These are phyloP conservation scores for Tenthredo scrophulariae DNA, from an alignment of 2,888 invertebrate genomes.

Conservation along the genomic window DNA sequence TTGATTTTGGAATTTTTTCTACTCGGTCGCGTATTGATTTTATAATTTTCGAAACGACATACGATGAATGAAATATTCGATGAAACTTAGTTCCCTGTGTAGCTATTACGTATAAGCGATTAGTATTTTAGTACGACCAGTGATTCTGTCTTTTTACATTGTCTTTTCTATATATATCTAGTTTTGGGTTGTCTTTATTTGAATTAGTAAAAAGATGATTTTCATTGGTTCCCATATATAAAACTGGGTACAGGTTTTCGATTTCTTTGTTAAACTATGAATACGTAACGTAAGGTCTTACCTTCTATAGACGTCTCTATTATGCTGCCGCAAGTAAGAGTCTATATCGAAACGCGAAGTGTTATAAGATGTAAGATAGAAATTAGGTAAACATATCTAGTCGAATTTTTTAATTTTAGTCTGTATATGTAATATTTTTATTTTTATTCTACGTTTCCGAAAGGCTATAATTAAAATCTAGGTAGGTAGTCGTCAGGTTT, in stretches of 20 bases:
- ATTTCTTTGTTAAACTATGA: not conserved
- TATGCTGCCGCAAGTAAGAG: not conserved
- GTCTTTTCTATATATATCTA: not conserved
- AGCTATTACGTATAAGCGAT: not conserved
- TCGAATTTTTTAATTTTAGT: constrained; percentile 59
- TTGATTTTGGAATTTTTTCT: not conserved
- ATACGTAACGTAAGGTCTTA: not conserved
- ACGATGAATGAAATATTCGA: not conserved
- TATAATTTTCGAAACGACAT: constrained; percentile 26
- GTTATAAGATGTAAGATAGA: constrained; percentile 54
- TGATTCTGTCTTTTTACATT: constrained; percentile 4
- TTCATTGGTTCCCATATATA: not conserved
- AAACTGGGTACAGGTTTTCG: not conserved
- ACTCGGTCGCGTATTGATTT: not conserved
- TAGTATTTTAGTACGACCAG: constrained; percentile 9
- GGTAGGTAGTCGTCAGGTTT: not conserved
- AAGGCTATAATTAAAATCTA: constrained; percentile 27
- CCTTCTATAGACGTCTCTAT: not conserved
- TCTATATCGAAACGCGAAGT: not conserved
- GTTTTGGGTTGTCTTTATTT: not conserved
- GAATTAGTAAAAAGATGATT: not conserved
- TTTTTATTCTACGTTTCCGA: constrained; percentile 26
- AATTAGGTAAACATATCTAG: constrained; percentile 63
- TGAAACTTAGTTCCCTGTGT: not conserved
- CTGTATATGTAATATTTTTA: constrained; percentile 10